A percentile compares a stretch with the other conserved stretches of the same genome.
These are phyloP conservation scores for Gortyna flavago DNA, from an alignment of 2,888 invertebrate species.

Conservation along the genomic window DNA sequence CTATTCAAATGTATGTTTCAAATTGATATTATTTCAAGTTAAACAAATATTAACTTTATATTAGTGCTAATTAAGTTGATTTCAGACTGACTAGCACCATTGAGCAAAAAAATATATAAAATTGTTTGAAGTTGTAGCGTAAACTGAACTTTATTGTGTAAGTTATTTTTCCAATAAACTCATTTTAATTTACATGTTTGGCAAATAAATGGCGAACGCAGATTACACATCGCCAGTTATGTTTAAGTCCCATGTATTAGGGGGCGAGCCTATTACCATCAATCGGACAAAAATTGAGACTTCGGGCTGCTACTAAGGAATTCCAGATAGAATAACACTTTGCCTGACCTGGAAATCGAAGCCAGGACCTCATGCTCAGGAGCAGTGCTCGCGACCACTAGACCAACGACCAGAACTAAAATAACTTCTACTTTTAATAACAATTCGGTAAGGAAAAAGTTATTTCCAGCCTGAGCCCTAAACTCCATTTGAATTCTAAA, in stretches of 20 bases:
- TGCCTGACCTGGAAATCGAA: neutral
- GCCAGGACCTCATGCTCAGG: neutral
- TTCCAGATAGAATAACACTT: neutral
- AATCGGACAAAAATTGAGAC: neutral
- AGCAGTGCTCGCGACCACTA: neutral
- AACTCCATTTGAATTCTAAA: conserved; percentile 31
- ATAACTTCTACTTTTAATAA: neutral
- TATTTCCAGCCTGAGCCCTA: neutral
- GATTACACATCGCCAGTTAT: neutral
- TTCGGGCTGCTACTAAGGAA: neutral
- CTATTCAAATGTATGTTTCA: too few species aligned
- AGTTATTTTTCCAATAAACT: too few species aligned
- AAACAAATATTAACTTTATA: too few species aligned
- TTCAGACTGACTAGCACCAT: too few species aligned
- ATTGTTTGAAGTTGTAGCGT: too few species aligned
- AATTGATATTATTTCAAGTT: too few species aligned
- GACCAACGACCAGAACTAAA: neutral
- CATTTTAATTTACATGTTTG: too few species aligned
- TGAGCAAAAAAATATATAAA: too few species aligned
- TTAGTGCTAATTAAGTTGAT: too few species aligned
- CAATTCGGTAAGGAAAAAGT: neutral
- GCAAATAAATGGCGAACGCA: too few species aligned
- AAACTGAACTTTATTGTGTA: too few species aligned
- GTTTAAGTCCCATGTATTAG: neutral
- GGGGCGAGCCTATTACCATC: neutral